Conservation (phyloP, 1,140 invertebrate genomes). For the Archivesica marissinica region DNA sequence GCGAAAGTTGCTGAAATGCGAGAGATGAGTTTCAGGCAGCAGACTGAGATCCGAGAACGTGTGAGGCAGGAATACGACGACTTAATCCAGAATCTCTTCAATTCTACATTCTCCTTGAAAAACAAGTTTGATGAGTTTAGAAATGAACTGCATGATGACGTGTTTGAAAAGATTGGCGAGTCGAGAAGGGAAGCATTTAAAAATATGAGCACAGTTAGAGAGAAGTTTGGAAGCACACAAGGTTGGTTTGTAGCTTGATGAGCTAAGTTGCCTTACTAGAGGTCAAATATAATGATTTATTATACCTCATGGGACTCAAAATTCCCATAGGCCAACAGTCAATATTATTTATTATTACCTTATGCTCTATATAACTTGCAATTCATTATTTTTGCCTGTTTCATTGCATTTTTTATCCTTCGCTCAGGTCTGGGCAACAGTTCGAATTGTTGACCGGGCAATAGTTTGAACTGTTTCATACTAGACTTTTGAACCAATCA, state of each 20-base stretch:
- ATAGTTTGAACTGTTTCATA: too few species aligned
- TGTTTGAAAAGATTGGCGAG: slow-evolving; percentile 77
- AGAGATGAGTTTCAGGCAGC: slow-evolving; percentile 77
- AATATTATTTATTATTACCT: too few species aligned
- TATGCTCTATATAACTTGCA: too few species aligned
- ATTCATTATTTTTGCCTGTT: too few species aligned
- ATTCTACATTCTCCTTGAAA: slow-evolving; percentile 76
- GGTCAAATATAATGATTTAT: too few species aligned
- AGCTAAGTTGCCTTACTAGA: too few species aligned
- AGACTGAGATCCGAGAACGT: slow-evolving; percentile 78
- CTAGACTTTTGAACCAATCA: too few species aligned
- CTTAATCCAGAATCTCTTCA: slow-evolving; percentile 81
- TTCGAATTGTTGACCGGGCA: too few species aligned
- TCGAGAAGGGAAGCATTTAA: slow-evolving; percentile 75
- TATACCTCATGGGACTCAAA: too few species aligned
- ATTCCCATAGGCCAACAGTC: too few species aligned
- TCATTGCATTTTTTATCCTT: too few species aligned
- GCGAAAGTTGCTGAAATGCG: slow-evolving; percentile 82
- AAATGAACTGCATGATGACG: slow-evolving; percentile 78
- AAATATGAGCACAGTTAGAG: slow-evolving; percentile 75
- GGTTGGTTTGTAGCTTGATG: slow-evolving; percentile 71
- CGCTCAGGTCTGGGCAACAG: too few species aligned
- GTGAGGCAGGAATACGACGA: slow-evolving; percentile 82
- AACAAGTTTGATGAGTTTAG: slow-evolving; percentile 83
- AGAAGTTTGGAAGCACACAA: slow-evolving; percentile 71